These are phyloP conservation scores for Dynastes tityus DNA, from an alignment of 2,888 invertebrate genomes.

Conservation along the genomic window DNA sequence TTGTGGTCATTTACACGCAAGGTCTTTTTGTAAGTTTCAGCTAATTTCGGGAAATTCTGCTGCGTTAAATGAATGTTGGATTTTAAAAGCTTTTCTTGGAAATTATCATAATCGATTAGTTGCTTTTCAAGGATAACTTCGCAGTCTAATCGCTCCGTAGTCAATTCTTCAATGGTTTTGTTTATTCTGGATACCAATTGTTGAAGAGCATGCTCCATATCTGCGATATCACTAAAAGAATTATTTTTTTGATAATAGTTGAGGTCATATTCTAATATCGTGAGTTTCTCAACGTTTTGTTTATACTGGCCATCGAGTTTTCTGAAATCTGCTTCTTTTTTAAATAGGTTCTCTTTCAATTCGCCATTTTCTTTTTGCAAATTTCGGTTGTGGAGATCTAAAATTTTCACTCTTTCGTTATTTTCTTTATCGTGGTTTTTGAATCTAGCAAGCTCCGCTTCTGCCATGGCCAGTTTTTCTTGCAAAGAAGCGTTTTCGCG, in stretches of 20 bases:
- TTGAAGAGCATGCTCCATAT: neutral
- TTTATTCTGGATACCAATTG: neutral
- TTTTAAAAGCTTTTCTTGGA: neutral
- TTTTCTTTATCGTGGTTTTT: no score
- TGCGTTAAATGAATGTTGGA: neutral
- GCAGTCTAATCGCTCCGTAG: neutral
- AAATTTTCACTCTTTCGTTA: no score
- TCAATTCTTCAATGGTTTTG: slow-evolving; percentile 5
- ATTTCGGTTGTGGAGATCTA: no score
- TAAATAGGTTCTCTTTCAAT: neutral
- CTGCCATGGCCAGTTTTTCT: no score
- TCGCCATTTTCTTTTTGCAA: no score
- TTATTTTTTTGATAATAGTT: neutral
- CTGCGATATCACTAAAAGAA: neutral
- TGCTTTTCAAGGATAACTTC: neutral
- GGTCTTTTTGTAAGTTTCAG: neutral
- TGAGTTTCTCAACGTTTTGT: neutral
- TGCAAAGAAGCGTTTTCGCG: no score
- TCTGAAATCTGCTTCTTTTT: neutral
- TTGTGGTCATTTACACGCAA: neutral
- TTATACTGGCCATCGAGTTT: neutral
- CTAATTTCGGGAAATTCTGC: neutral
- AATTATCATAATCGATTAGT: neutral
- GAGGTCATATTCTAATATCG: neutral
- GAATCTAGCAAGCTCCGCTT: no score